These are phyloP conservation scores for Sorex maritimensis DNA, from an alignment of 2,797 vertebrate species.

Conservation along the genomic window DNA sequence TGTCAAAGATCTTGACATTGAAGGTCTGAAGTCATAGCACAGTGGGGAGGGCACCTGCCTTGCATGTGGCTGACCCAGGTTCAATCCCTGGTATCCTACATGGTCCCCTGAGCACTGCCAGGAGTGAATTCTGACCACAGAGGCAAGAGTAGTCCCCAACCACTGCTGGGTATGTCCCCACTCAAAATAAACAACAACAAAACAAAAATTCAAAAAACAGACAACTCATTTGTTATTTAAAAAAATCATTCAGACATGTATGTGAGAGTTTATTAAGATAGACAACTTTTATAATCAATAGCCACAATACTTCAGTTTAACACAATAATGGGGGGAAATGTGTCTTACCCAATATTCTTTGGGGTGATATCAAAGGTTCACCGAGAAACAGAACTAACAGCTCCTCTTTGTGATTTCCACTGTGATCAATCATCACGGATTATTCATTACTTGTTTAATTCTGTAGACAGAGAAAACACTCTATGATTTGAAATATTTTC, in stretches of 20 bases:
- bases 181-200: too few relatives aligned
- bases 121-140: too few relatives aligned
- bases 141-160: too few relatives aligned
- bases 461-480: background rate
- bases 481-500: conserved; percentile 8
- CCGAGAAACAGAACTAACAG: background rate
- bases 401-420: background rate
- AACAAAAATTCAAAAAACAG: too few relatives aligned
- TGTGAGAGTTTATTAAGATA: background rate
- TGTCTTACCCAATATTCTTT: background rate
- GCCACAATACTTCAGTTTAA: background rate
- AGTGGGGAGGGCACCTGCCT: too few relatives aligned
- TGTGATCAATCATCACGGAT: background rate
- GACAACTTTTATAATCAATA: background rate
- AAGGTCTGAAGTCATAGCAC: too few relatives aligned
- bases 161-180: too few relatives aligned
- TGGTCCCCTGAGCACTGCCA: too few relatives aligned
- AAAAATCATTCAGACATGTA: background rate
- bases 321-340: too few relatives aligned
- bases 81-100: too few relatives aligned
- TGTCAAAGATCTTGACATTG: background rate
- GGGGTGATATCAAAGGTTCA: background rate
- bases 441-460: conserved; percentile 33
- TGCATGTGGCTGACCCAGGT: too few relatives aligned
- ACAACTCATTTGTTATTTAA: too few relatives aligned